Evolutionary conservation across 2,888 invertebrate genomes (phyloP), one percentile per base, ranked within the genome.

Genomic region (Crematogaster levior): DNA sequence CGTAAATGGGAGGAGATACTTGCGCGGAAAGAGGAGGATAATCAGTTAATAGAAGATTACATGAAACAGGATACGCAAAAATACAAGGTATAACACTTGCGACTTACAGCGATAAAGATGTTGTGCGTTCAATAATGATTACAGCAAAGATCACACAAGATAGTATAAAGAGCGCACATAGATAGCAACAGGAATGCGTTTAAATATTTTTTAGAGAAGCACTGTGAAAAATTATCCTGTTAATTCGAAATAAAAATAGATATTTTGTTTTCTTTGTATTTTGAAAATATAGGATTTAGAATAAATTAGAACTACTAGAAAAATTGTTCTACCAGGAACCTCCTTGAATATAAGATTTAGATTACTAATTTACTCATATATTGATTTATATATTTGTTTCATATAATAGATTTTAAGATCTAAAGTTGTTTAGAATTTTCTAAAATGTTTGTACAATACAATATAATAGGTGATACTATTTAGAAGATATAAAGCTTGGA

Each of bases 1-100:
- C 95, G 96, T 63, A 96, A 97, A 72, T 97, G 97, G 97, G 96
- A 97, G 37, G 96, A 97, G 60, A 96, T 96, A 0, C 95, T 98
- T 81, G 96, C 96, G 86, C 95, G 96, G 82, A 96, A 96, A 51
- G 96, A 97, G 58, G 96, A 96, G 68, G 97, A 97, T 82, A 97
- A 97, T 87, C 95, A 96, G 40, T 94, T 97, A n/a, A 96, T 98
- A 60, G 96, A 96, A 89, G 96, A 96, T 91, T 97, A 97, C 88
- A 96, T 97, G 80, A 96, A 96, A 91, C 96, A 97, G 86, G 98
- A 98, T 92, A 95, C 96, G 27, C 96, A 96, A 72, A 96, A 95
- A 88, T 97, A 96, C 61, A 96, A 96, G 93, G 96, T 94, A 60
- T 0, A 58, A 9, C 43, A 51, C 37, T 66, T 82, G 56, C 24